A percentile compares a stretch with the other conserved stretches of the same genome.
phyloP scores from a whole-genome alignment of 1,140 invertebrate species.

The Drosophila santomea region DNA sequence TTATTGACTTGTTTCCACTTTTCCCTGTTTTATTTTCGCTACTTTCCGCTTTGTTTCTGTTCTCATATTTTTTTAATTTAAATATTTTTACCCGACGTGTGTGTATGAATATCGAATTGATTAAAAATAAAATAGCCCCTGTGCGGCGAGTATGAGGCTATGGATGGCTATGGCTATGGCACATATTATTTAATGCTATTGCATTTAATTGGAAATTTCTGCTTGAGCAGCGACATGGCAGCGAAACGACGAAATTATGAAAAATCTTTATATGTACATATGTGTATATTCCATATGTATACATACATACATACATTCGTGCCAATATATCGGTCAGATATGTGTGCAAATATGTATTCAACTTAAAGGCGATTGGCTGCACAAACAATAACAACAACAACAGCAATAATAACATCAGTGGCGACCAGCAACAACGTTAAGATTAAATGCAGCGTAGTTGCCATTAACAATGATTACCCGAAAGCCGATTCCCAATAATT shows the following conservation, averaged over 20 bases:
- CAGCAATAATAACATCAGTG: constrained; percentile 17
- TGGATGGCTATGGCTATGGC: constrained; percentile 22
- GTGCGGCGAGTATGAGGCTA: not conserved
- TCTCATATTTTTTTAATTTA: constrained; percentile 35
- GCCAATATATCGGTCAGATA: constrained; percentile 26
- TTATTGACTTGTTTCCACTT: constrained; percentile 48
- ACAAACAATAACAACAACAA: constrained; percentile 7
- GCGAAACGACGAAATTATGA: constrained; percentile 57
- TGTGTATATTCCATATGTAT: not conserved
- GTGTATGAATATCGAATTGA: constrained; percentile 55
- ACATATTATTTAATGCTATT: constrained; percentile 61
- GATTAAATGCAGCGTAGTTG: constrained; percentile 80
- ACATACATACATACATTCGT: constrained; percentile 14
- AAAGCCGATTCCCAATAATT: constrained; percentile 83
- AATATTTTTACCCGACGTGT: constrained; percentile 36
- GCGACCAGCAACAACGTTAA: constrained; percentile 50
- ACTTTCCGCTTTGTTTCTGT: constrained; percentile 9
- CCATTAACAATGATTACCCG: constrained; percentile 83
- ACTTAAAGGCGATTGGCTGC: constrained; percentile 57
- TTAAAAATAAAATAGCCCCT: constrained; percentile 47
- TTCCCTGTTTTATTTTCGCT: constrained; percentile 4
- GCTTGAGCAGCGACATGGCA: constrained; percentile 53
- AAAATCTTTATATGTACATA: constrained; percentile 59
- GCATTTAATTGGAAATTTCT: constrained; percentile 70
- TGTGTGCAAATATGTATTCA: constrained; percentile 34